Evolutionary conservation across 92 coral and sea anemone genomes (phyloP).

Genomic region (Siderastrea radians): DNA sequence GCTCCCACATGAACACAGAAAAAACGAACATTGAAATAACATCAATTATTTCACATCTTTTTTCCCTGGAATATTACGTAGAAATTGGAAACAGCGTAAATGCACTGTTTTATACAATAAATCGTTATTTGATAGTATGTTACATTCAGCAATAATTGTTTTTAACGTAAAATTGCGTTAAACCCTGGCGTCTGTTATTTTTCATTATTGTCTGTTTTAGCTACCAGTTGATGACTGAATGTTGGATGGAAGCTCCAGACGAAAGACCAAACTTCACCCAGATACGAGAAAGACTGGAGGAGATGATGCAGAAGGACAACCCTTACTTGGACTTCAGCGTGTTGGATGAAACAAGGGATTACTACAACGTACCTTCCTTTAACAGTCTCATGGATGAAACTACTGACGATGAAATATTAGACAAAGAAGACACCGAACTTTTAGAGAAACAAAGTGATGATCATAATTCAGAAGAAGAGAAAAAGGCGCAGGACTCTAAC

Average conservation of each 20-base stretch:
- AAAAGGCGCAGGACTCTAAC: background rate
- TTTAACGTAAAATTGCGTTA: too few species aligned
- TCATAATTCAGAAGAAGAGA: background rate
- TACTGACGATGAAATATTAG: conserved; percentile 55
- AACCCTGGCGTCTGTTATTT: too few species aligned
- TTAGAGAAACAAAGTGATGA: conserved; percentile 8
- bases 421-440: conserved; percentile 9
- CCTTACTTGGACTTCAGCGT: conserved; percentile 79
- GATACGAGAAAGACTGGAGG: conserved; percentile 70
- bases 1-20: too few species aligned
- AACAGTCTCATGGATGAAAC: conserved; percentile 49
- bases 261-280: conserved; percentile 71
- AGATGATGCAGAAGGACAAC: conserved; percentile 1
- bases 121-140: too few species aligned
- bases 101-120: too few species aligned
- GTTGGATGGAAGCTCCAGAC: conserved; percentile 79
- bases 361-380: conserved; percentile 38
- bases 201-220: conserved; percentile 12
- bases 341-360: conserved; percentile 74
- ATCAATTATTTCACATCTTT: too few species aligned
- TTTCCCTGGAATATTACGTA: too few species aligned
- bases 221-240: conserved; percentile 70
- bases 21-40: too few species aligned
- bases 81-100: too few species aligned
- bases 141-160: too few species aligned